These are phyloP conservation scores for Condylura cristata DNA, from an alignment of 2,113 vertebrate species.

Conservation along the genomic window DNA sequence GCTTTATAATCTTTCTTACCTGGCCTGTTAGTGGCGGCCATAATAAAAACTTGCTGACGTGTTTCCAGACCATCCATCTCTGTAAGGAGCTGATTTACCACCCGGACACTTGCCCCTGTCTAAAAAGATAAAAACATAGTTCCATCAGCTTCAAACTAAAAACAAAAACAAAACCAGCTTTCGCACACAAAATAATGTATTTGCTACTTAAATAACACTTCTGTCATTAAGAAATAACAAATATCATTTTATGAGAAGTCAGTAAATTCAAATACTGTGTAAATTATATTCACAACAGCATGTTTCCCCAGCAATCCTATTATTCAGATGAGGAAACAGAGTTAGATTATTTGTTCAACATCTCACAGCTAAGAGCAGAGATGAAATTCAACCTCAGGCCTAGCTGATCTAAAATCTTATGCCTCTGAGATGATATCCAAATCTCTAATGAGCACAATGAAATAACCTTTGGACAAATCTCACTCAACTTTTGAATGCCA, in stretches of 20 bases:
- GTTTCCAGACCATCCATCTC: constrained; percentile 98
- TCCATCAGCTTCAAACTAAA: neutral
- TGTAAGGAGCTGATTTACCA: constrained; percentile 97
- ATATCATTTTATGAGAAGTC: neutral
- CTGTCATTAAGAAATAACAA: neutral
- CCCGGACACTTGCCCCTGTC: constrained; percentile 94
- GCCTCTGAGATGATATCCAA: neutral
- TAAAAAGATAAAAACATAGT: constrained; percentile 65
- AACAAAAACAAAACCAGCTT: neutral
- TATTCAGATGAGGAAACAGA: neutral
- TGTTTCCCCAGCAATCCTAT: neutral
- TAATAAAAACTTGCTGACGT: constrained; percentile 95
- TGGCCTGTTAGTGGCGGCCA: constrained; percentile 98
- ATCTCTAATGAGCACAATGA: neutral
- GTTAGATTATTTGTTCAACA: neutral
- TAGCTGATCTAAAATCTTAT: neutral
- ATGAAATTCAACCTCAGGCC: neutral
- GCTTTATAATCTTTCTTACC: constrained; percentile 83
- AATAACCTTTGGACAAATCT: neutral
- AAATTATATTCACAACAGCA: neutral
- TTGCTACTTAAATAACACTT: neutral
- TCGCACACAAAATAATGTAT: neutral
- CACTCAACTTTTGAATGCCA: neutral
- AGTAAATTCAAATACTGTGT: too few relatives aligned
- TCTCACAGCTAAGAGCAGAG: neutral